Evolutionary conservation across 2,113 vertebrate genomes (phyloP), one percentile per base, ranked within the genome.

Genomic region (Ascaphus truei): DNA sequence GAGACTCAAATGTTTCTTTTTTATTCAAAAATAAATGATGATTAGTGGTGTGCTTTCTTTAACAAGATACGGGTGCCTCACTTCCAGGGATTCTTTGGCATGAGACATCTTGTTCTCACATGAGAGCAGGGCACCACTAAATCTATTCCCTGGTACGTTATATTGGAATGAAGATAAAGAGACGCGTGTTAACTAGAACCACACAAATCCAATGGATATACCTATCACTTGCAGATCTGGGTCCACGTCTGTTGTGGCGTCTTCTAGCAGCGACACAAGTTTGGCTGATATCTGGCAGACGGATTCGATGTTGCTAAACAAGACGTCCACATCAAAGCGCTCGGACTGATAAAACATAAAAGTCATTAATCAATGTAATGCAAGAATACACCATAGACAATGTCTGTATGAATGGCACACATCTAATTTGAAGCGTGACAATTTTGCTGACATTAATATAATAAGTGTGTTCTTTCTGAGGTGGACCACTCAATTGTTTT

Each of bases 241-340:
- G 59, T 98, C 92, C 63, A 93, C 91, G 27, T 95, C 91, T 50
- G 84, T 73, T 1, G 89, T 90, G 74, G 95, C 93, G 77, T 90
- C 86, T 67, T 95, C 88, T 79, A 99, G 62, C 80, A 91, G 76
- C 22, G 91, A 89, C 50, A 97, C 86, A 59, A 99, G 88, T 31
- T 90, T 91, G 58, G 90, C 88, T 53, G 97, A 99, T 64, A 97
- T 83, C n/a, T 92, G 92, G 75, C 89, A 90, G 81, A 98, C 91
- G 0, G 90, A 93, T 75, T 98, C 95, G 64, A 94, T 94, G 88
- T 98, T 99, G 86, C 94, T 94, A 78, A 99, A 99, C 76, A 99
- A 84, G 50, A 89, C 86, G 48, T 97, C 96, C 71, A 94, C 90
- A 33, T 97, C 96, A 73, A 98, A 79, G 62, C 58, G 62, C 34